Percentiles rank a stretch among this genome's conserved stretches.
Conservation (phyloP, 2,797 vertebrate species). For the Distichodus sexfasciatus region DNA sequence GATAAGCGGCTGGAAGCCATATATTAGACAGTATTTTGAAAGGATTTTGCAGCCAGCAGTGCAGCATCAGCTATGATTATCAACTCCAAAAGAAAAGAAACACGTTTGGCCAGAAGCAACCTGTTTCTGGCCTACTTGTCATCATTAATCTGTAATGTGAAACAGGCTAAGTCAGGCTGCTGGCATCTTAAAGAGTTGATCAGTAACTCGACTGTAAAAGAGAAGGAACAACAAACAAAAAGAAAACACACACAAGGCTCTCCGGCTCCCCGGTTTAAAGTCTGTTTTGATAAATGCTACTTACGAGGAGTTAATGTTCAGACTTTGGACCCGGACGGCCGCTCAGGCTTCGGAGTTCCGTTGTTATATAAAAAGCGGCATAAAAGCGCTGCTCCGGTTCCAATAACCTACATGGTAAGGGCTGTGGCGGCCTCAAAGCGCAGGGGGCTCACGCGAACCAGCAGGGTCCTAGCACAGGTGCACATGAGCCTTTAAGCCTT, state of each 20-base stretch:
- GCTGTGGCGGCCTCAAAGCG: too few species aligned
- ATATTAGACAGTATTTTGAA: neutral
- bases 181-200: slow-evolving; percentile 62
- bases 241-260: slow-evolving; percentile 49
- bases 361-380: slow-evolving; percentile 66
- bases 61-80: neutral
- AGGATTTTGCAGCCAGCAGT: too few species aligned
- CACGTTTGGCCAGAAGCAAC: neutral
- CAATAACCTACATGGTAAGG: too few species aligned
- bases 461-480: slow-evolving; percentile 15
- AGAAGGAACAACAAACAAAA: too few species aligned
- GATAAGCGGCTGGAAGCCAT: too few species aligned
- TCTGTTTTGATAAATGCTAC: slow-evolving; percentile 67
- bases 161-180: slow-evolving; percentile 16
- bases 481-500: slow-evolving; percentile 20
- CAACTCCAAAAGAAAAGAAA: neutral
- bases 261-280: slow-evolving; percentile 57
- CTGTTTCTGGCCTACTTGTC: neutral
- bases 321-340: slow-evolving; percentile 57
- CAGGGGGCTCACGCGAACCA: too few species aligned
- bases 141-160: slow-evolving; percentile 35
- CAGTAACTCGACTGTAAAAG: slow-evolving; percentile 61
- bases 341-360: slow-evolving; percentile 29
- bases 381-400: slow-evolving; percentile 44
- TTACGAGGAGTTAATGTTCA: slow-evolving; percentile 51